Conservation (phyloP, 2,113 vertebrate genomes). For the Gavialis gangeticus region DNA sequence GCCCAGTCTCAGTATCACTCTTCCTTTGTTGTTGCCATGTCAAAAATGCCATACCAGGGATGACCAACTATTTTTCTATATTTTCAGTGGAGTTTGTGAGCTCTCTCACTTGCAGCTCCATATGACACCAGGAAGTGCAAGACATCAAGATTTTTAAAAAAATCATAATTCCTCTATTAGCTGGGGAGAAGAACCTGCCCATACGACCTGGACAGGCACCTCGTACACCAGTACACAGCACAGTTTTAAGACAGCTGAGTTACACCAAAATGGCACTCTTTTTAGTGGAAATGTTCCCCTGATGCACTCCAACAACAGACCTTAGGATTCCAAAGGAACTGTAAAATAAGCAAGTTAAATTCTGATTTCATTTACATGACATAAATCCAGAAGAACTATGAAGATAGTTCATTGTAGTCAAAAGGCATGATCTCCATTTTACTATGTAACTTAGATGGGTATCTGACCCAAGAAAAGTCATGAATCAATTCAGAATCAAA, state of each 20-base stretch:
- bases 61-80: too few species aligned
- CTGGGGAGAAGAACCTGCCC: too few species aligned
- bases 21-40: too few species aligned
- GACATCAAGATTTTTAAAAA: conserved; percentile 10
- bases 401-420: not conserved
- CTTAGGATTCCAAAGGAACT: not conserved
- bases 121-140: too few species aligned
- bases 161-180: too few species aligned
- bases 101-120: too few species aligned
- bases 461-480: not conserved
- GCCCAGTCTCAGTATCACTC: too few species aligned
- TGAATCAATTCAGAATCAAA: not conserved
- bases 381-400: not conserved
- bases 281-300: not conserved
- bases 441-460: not conserved
- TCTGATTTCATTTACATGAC: not conserved
- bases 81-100: too few species aligned
- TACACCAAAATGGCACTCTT: not conserved
- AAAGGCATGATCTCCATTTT: not conserved
- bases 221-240: not conserved
- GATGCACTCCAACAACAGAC: not conserved
- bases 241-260: not conserved
- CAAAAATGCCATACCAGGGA: too few species aligned
- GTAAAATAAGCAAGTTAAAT: not conserved
- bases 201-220: too few species aligned